These are phyloP conservation scores for Psococerastis gibbosa DNA, from an alignment of 2,888 invertebrate genomes.

Conservation along the genomic window DNA sequence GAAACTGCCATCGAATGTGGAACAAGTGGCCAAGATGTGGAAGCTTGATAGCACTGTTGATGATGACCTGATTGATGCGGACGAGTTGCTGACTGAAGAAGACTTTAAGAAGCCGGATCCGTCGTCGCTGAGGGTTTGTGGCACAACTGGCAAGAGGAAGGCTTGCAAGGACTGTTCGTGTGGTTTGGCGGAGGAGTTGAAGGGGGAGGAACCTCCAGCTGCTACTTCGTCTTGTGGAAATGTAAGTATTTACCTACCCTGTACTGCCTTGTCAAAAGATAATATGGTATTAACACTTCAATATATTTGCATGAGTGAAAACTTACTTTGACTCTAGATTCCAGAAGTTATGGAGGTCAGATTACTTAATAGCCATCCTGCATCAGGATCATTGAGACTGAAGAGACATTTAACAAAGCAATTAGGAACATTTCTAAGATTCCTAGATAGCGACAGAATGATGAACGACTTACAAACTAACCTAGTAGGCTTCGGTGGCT, in stretches of 20 bases:
- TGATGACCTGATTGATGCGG: constrained; percentile 66
- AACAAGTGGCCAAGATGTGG: constrained; percentile 39
- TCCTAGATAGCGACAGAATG: too few relatives aligned
- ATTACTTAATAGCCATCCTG: too few relatives aligned
- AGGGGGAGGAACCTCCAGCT: constrained; percentile 25
- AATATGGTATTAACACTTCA: constrained; percentile 7
- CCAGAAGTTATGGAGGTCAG: too few relatives aligned
- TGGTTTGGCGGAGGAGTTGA: constrained; percentile 86
- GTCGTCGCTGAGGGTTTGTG: constrained; percentile 62
- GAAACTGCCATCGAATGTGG: constrained; percentile 8
- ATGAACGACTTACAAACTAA: too few relatives aligned
- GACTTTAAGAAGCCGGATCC: constrained; percentile 79
- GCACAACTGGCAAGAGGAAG: constrained; percentile 77
- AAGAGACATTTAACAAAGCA: too few relatives aligned
- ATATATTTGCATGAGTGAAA: constrained; percentile 2
- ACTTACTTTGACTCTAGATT: neutral
- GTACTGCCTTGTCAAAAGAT: too few relatives aligned
- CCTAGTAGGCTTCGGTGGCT: too few relatives aligned
- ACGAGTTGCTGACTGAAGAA: constrained; percentile 72
- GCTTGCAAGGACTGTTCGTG: constrained; percentile 97
- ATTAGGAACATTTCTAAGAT: too few relatives aligned
- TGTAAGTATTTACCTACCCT: constrained; percentile 41
- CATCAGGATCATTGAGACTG: too few relatives aligned
- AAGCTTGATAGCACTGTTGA: constrained; percentile 41
- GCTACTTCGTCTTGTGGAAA: constrained; percentile 91